These are phyloP conservation scores for Campaea margaritaria DNA, from an alignment of 2,888 invertebrate species.

Conservation along the genomic window DNA sequence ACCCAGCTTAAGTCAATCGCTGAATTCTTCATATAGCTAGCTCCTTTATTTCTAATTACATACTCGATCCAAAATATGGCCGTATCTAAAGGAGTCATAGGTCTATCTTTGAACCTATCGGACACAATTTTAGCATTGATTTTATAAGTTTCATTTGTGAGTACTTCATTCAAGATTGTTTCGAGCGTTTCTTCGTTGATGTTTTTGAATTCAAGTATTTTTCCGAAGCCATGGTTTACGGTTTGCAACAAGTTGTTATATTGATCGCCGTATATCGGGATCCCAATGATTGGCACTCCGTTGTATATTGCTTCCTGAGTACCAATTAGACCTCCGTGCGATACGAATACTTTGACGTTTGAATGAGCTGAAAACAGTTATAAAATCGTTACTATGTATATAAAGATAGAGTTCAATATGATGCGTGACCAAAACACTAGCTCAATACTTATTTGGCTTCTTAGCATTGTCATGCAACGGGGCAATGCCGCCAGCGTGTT, in stretches of 20 bases:
- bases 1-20: slow-evolving; percentile 73
- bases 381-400: background rate
- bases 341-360: slow-evolving; percentile 86
- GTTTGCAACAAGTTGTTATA: slow-evolving; percentile 76
- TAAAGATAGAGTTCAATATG: too few species aligned
- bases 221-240: slow-evolving; percentile 71
- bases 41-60: slow-evolving; percentile 83
- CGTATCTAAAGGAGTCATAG: slow-evolving; percentile 76
- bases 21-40: slow-evolving; percentile 79
- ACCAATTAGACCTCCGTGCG: slow-evolving; percentile 88
- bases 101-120: slow-evolving; percentile 81
- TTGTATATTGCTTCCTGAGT: slow-evolving; percentile 86
- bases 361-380: slow-evolving; percentile 75
- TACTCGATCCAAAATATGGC: slow-evolving; percentile 86
- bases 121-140: slow-evolving; percentile 71
- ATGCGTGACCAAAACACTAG: too few species aligned
- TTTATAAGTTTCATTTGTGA: slow-evolving; percentile 65
- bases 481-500: too few species aligned
- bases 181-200: slow-evolving; percentile 71
- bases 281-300: slow-evolving; percentile 83
- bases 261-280: slow-evolving; percentile 82
- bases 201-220: slow-evolving; percentile 71
- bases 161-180: slow-evolving; percentile 63
- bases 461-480: too few species aligned
- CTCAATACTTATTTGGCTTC: too few species aligned